Percentiles rank a stretch among this genome's conserved stretches.
Conservation (phyloP, 2,113 vertebrate genomes). For the Mus spicilegus region DNA sequence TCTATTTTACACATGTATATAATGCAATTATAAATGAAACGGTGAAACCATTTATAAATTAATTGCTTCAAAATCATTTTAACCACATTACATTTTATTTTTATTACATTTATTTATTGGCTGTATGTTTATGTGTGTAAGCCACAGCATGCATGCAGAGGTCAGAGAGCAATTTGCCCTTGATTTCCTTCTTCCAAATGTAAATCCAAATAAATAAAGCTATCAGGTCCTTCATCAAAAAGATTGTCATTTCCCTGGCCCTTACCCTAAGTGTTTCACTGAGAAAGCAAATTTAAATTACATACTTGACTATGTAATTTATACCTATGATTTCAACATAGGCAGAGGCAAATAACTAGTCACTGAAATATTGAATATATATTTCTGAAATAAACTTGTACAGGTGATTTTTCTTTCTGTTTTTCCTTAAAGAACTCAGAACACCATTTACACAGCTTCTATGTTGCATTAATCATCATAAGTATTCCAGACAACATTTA, state of each 20-base stretch:
- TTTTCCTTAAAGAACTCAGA: background rate
- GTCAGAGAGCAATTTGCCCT: background rate
- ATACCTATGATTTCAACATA: background rate
- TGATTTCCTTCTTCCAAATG: background rate
- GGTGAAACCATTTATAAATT: background rate
- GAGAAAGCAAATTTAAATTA: background rate
- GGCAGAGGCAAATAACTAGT: background rate
- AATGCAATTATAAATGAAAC: background rate
- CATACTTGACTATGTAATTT: background rate
- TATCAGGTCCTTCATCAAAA: background rate
- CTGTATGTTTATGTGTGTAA: background rate
- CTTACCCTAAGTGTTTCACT: background rate
- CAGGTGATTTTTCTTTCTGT: background rate
- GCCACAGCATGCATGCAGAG: too few species aligned
- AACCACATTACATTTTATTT: background rate
- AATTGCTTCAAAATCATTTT: background rate
- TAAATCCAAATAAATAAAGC: background rate
- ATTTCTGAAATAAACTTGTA: background rate
- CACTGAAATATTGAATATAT: background rate
- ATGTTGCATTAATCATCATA: background rate
- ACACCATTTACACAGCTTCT: background rate
- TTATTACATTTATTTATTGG: background rate
- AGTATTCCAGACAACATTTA: background rate
- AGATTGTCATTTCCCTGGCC: background rate
- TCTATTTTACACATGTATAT: background rate